phyloP scores from a whole-genome alignment of 2,113 vertebrate genomes.

The Myotis lucifugus region DNA sequence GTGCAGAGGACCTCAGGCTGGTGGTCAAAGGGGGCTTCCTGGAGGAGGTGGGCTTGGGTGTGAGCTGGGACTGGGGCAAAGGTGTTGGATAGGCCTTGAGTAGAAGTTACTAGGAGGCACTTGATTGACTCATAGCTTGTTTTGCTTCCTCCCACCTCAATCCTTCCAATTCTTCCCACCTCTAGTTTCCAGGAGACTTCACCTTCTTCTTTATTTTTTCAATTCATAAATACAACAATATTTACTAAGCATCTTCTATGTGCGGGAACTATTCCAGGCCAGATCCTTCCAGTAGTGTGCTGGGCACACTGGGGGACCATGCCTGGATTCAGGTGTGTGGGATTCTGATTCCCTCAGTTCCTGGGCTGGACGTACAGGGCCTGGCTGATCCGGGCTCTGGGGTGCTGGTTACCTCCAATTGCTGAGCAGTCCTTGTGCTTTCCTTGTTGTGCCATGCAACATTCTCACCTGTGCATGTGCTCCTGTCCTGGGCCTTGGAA shows the following conservation, averaged over 20 bases:
- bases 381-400: neutral
- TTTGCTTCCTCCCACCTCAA: neutral
- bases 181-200: neutral
- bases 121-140: neutral
- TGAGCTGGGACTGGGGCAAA: neutral
- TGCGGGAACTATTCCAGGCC: neutral
- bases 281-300: too few species aligned
- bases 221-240: neutral
- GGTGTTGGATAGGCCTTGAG: neutral
- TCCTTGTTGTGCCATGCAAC: neutral
- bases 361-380: neutral
- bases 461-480: neutral
- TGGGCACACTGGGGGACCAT: accelerated
- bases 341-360: neutral
- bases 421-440: neutral
- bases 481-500: neutral
- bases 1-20: neutral
- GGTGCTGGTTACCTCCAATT: neutral
- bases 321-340: neutral
- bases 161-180: neutral
- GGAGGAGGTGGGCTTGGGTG: neutral
- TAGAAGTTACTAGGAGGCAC: neutral
- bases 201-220: neutral
- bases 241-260: neutral
- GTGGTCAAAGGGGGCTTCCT: neutral